phyloP scores from a whole-genome alignment of 92 coral and sea anemone species.

The Actinernus sp. region DNA sequence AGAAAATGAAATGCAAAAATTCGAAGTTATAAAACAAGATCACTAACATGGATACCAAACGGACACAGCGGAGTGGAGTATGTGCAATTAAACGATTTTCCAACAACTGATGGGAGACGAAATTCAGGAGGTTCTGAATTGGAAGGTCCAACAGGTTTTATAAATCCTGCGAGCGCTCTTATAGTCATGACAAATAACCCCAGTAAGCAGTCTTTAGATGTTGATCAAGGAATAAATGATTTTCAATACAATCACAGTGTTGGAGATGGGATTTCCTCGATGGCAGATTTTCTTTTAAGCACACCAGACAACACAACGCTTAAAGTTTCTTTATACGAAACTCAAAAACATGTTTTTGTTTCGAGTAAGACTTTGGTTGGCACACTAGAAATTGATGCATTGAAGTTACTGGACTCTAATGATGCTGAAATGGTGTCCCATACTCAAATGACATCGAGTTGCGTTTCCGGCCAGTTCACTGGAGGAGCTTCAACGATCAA shows the following conservation, averaged over 20 bases:
- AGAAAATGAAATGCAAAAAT: neutral
- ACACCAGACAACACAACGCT: conserved; percentile 25
- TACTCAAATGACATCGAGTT: neutral
- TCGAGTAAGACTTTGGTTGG: conserved; percentile 19
- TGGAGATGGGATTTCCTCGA: conserved; percentile 42
- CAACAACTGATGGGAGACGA: no score
- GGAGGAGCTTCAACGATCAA: conserved; percentile 1
- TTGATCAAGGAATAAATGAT: no score
- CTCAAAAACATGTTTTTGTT: conserved; percentile 12
- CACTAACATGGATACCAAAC: neutral
- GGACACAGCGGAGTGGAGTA: conserved; percentile 9
- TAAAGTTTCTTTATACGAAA: conserved; percentile 35
- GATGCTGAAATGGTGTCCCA: neutral
- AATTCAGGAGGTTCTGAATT: no score
- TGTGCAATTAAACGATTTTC: conserved; percentile 11
- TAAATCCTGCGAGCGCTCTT: neutral
- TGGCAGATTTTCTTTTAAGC: conserved; percentile 32
- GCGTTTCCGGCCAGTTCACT: conserved; percentile 7
- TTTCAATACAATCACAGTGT: conserved; percentile 5
- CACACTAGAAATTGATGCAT: conserved; percentile 4
- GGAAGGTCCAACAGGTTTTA: neutral
- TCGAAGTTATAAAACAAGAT: neutral
- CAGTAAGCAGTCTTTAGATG: no score
- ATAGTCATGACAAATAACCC: neutral
- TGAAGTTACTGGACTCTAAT: no score